Base-by-base conservation (phyloP, 2,797 vertebrate species). In the Pygocentrus nattereri region DNA sequence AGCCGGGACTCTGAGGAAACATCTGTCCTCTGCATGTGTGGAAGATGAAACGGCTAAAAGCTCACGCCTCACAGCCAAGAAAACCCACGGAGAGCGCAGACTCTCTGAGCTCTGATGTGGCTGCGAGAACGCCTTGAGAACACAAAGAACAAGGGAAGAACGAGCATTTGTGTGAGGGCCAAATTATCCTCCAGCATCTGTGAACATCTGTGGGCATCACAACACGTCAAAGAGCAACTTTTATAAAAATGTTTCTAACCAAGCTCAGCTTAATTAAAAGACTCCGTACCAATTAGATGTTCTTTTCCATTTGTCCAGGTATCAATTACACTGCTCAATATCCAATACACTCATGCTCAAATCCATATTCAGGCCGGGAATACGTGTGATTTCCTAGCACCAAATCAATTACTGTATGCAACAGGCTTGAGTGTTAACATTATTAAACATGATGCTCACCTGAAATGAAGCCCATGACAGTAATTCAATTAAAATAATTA, bases 21-120 rank as follows among this genome's bases (percentile, higher is more conserved):
- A 92, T 88, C 86, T 89, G 87, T 88, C 86, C 84, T 87, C 87
- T 80, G 69, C 70, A 67, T 82, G 76, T 69, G 79, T 76, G 82
- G 80, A 82, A 87, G 72, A 84, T 77, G 12, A 58, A 58, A 71
- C 25, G 38, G 70, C 81, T 78, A 74, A 85, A 84, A 85, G 88
- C 74, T 25, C 30, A 85, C 86, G 62, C 69, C 72, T 87, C 47
- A 73, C 85, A 85, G 56, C 68, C 84, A 64, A 84, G 76, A 81
- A 75, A 87, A 87, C 87, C 3, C 38, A 78, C 82, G 79, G 88
- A 84, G 5, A 86, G 74, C 25, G 62, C 47, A 67, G 74, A 72
- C 80, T 67, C 74, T 71, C 84, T 73, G 64, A 34, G 78, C 87
- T 85, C 87, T 87, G 85, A 80, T 84, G 75, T n/a, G 82, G 74